These are phyloP conservation scores for Ericerus pela DNA, from an alignment of 1,140 invertebrate species.

Conservation along the genomic window DNA sequence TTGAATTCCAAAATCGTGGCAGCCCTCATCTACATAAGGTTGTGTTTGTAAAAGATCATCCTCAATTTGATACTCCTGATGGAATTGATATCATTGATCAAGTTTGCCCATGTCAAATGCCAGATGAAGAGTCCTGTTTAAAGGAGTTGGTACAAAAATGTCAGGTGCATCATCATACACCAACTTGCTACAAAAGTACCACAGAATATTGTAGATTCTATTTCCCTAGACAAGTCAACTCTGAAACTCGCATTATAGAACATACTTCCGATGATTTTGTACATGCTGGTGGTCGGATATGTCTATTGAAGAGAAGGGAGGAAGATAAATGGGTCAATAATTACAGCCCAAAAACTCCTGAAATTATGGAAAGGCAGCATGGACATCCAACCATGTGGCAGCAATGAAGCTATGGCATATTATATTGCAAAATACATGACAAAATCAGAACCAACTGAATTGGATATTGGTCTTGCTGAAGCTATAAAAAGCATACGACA, in stretches of 20 bases:
- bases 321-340: constrained; percentile 24
- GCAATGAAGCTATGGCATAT: constrained; percentile 28
- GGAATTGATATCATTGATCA: constrained; percentile 21
- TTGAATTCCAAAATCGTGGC: constrained; percentile 34
- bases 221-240: constrained; percentile 20
- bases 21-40: constrained; percentile 34
- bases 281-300: background rate
- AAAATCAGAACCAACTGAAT: constrained; percentile 28
- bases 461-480: constrained; percentile 22
- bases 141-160: constrained; percentile 15
- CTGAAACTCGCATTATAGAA: constrained; percentile 16
- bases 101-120: constrained; percentile 17
- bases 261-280: constrained; percentile 21
- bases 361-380: constrained; percentile 28
- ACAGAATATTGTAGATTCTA: constrained; percentile 17
- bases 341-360: constrained; percentile 25
- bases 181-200: constrained; percentile 20
- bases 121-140: constrained; percentile 13
- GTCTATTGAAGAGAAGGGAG: constrained; percentile 1
- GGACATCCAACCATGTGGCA: constrained; percentile 28
- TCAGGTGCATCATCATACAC: constrained; percentile 19
- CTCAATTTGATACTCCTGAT: constrained; percentile 26
- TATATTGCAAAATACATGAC: constrained; percentile 32
- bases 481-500: constrained; percentile 24
- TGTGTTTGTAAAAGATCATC: constrained; percentile 29